Evolutionary conservation across 2,113 vertebrate species (phyloP), one percentile per base, ranked within the genome.

Genomic region (Trachemys scripta): DNA sequence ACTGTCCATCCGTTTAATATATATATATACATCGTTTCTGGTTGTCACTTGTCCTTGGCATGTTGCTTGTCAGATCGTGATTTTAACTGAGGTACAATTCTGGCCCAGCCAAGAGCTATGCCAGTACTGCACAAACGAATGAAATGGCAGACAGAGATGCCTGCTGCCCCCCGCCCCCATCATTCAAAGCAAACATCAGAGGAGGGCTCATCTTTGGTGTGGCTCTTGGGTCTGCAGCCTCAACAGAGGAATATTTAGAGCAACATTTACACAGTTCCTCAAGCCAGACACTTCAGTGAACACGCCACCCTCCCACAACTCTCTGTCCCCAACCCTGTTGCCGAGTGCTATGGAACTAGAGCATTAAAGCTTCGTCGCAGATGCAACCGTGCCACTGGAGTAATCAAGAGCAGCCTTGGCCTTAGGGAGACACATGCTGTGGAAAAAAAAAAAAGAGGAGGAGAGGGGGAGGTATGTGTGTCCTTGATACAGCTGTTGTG

Each of bases 121-220:
- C 94, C 90, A 85, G 24, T 59, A 94, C 49, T 84, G 90, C 92
- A 83, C 95, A 91, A 91, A 89, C 84, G 90, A 96, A 96, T 81
- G 87, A 94, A 65, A 76, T 85, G 92, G 93, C 87, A 92, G 89
- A 92, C 94, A 93, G 94, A 96, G 53, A 85, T 57, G 50, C 11
- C 65, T 20, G 10, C 47, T 27, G 11, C 27, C 85, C 87, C 88
- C 87, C 93, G 87, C 80, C 91, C 82, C 65, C 75, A 50, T 47
- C 75, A 54, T 88, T 96, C 96, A 95, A 87, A 88, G 94, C 94
- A 85, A 94, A 95, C 96, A 97, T 97, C 94, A 96, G 85, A 94
- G 92, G 69, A 87, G 54, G 56, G 80, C 11, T 45, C 0, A 0
- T 81, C 97, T 97, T 97, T 97, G 97, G 96, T 97, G 97, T 97